phyloP scores from a whole-genome alignment of 2,888 invertebrate genomes.

The Dorcus parallelipipedus region DNA sequence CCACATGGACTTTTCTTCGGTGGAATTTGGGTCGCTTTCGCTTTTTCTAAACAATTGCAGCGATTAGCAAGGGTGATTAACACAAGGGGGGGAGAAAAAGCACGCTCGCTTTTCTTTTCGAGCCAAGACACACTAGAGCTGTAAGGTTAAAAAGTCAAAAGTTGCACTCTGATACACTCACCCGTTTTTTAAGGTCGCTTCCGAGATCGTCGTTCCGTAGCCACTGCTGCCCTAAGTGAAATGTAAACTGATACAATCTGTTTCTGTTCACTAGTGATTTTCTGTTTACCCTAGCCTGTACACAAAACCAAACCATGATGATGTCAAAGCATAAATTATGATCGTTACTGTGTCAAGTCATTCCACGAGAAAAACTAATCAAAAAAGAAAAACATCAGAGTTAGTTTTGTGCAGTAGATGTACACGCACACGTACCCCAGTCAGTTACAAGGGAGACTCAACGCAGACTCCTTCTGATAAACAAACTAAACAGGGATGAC shows the following conservation, averaged over 20 bases:
- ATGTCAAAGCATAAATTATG: constrained; percentile 26
- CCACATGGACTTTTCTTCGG: constrained; percentile 83
- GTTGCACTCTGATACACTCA: constrained; percentile 41
- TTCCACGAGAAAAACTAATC: constrained; percentile 7
- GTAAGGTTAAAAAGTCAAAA: neutral
- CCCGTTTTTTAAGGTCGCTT: constrained; percentile 60
- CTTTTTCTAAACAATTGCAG: constrained; percentile 58
- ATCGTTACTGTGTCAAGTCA: neutral
- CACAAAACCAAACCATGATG: constrained; percentile 53
- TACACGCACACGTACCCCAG: too few species aligned
- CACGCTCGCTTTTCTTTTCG: too few species aligned
- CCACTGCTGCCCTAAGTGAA: constrained; percentile 83
- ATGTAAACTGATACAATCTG: constrained; percentile 65
- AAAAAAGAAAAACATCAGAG: constrained; percentile 23
- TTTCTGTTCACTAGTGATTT: constrained; percentile 44
- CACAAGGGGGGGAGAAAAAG: too few species aligned
- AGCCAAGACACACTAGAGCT: neutral
- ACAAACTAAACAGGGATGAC: too few species aligned
- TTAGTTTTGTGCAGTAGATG: constrained; percentile 30
- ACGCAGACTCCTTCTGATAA: too few species aligned
- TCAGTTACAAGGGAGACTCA: too few species aligned
- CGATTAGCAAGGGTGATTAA: too few species aligned
- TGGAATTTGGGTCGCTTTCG: constrained; percentile 77
- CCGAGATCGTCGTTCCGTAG: constrained; percentile 58
- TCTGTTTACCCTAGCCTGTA: constrained; percentile 56